Conservation (phyloP, 2,888 invertebrate species). For the Tolmerus cingulatus region DNA sequence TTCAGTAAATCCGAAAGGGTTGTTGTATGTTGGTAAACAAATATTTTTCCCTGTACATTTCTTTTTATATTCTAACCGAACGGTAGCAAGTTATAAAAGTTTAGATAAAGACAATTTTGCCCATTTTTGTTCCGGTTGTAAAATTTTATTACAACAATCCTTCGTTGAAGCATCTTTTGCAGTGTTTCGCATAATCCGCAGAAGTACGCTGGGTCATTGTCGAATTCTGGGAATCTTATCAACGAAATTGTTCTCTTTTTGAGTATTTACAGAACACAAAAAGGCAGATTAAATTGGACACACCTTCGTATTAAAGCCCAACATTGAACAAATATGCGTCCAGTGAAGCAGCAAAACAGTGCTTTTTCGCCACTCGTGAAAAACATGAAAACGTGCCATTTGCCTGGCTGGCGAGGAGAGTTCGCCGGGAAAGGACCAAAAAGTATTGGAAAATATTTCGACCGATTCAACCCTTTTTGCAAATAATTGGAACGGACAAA, state of each 20-base stretch:
- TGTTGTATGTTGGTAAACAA: not conserved
- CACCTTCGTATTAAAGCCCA: not conserved
- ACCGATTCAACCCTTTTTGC: slow-evolving; percentile 4
- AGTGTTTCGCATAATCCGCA: not conserved
- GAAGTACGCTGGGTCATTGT: not conserved
- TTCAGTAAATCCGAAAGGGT: not conserved
- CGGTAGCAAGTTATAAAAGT: not conserved
- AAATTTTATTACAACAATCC: not conserved
- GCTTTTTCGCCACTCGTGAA: not conserved
- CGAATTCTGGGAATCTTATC: not conserved
- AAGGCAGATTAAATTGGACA: not conserved
- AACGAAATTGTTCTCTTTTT: not conserved
- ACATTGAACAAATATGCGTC: not conserved
- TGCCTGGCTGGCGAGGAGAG: not conserved
- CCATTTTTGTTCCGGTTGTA: not conserved
- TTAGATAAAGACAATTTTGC: not conserved
- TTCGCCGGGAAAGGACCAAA: not conserved
- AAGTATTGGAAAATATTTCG: not conserved
- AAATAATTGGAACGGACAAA: slow-evolving; percentile 17
- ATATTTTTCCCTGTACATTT: not conserved
- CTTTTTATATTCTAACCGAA: not conserved
- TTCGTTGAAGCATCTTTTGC: not conserved
- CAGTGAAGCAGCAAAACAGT: not conserved
- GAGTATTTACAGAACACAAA: not conserved
- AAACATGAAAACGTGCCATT: not conserved